Conservation (phyloP, 2,888 invertebrate species). For the Polietes domitor region DNA sequence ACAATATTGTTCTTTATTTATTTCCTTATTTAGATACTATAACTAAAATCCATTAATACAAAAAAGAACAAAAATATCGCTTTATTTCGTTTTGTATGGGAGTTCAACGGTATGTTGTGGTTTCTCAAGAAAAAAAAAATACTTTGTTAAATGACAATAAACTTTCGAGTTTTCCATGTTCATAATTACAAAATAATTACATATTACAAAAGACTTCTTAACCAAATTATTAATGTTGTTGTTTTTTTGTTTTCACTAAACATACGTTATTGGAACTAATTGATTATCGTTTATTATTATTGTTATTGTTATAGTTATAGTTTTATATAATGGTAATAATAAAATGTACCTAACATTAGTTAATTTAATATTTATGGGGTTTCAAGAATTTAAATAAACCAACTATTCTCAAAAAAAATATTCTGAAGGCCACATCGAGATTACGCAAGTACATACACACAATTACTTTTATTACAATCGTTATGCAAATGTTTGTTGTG, state of each 20-base stretch:
- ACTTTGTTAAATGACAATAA: neutral
- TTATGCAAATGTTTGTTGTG: neutral
- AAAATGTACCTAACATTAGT: conserved; percentile 49
- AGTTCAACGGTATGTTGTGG: neutral
- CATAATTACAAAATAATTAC: neutral
- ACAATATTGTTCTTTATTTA: conserved; percentile 22
- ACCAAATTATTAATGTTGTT: conserved; percentile 4
- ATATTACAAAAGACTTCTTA: conserved; percentile 15
- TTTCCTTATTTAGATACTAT: conserved; percentile 52
- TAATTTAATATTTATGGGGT: conserved; percentile 30
- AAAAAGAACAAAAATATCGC: conserved; percentile 47
- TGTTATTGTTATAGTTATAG: conserved; percentile 15
- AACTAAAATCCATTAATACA: conserved; percentile 59
- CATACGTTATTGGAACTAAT: conserved; percentile 46
- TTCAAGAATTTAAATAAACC: conserved; percentile 35
- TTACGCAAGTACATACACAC: conserved; percentile 56
- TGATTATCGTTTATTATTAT: conserved; percentile 53
- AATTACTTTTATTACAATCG: conserved; percentile 42
- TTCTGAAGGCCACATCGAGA: conserved; percentile 66
- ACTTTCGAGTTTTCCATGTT: neutral
- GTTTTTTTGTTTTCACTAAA: conserved; percentile 23
- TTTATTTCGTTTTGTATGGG: neutral
- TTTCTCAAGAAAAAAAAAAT: neutral
- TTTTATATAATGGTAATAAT: conserved; percentile 46
- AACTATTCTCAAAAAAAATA: conserved; percentile 47